Percentiles rank a stretch among this genome's conserved stretches.
Evolutionary conservation across 1,140 invertebrate species (phyloP).

Genomic region (Callitettix versicolor): DNA sequence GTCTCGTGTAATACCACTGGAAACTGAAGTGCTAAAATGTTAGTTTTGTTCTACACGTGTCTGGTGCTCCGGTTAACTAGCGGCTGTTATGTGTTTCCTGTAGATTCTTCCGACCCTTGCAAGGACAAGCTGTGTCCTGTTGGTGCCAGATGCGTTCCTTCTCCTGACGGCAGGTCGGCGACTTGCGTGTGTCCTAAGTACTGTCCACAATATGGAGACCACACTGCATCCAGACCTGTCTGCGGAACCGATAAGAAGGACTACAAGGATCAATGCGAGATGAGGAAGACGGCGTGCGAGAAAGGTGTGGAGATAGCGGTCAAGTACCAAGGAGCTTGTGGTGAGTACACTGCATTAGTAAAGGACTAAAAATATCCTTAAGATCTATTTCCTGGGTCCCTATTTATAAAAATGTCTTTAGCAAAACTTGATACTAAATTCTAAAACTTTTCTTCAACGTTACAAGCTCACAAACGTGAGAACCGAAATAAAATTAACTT

Average conservation of each 20-base stretch:
- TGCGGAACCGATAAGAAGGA: slow-evolving; percentile 63
- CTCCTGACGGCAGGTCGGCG: slow-evolving; percentile 3
- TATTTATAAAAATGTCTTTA: no score
- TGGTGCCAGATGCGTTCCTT: slow-evolving; percentile 61
- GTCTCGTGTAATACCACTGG: no score
- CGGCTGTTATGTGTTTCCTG: slow-evolving; percentile 19
- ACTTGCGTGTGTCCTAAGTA: slow-evolving; percentile 19
- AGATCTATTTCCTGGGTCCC: no score
- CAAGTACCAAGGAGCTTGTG: slow-evolving; percentile 80
- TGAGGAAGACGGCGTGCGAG: slow-evolving; percentile 64
- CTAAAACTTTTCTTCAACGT: no score
- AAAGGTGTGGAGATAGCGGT: slow-evolving; percentile 65
- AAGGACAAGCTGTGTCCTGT: slow-evolving; percentile 56
- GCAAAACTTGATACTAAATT: no score
- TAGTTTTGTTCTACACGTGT: no score
- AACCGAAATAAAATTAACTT: no score
- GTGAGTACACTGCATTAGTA: no score
- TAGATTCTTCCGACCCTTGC: slow-evolving; percentile 57
- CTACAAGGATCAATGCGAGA: slow-evolving; percentile 70
- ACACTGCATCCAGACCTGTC: slow-evolving; percentile 38
- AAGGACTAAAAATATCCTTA: no score
- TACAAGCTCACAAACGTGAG: no score
- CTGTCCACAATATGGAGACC: slow-evolving; percentile 24
- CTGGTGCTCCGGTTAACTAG: neutral
- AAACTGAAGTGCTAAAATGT: no score